A percentile compares a stretch with the other conserved stretches of the same genome.
These are phyloP conservation scores for Chrysocyon brachyurus DNA, from an alignment of 2,797 vertebrate species.

Conservation along the genomic window DNA sequence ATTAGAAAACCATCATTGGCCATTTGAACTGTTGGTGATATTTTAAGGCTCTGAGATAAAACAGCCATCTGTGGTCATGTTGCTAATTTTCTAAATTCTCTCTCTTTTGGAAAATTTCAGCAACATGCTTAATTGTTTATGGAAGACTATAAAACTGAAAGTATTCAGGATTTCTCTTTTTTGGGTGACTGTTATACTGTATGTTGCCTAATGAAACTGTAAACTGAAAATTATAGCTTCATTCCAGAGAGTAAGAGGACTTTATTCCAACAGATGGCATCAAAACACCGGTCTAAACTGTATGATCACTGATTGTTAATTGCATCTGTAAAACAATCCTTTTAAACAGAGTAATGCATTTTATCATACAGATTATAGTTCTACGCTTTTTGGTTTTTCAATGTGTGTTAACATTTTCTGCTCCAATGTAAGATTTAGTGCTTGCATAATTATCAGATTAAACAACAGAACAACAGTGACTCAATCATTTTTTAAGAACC, in stretches of 20 bases:
- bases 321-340: conserved; percentile 92
- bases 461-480: conserved; percentile 89
- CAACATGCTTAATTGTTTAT: conserved; percentile 81
- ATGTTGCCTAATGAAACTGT: conserved; percentile 90
- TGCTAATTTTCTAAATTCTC: conserved; percentile 69
- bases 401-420: conserved; percentile 91
- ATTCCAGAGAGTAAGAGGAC: conserved; percentile 89
- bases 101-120: conserved; percentile 74
- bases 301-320: conserved; percentile 92
- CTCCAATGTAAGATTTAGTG: conserved; percentile 89
- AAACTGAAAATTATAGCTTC: conserved; percentile 92
- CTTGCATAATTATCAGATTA: conserved; percentile 91
- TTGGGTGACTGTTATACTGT: conserved; percentile 85
- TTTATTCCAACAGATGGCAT: conserved; percentile 96
- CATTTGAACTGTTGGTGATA: conserved; percentile 51
- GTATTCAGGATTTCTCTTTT: conserved; percentile 85
- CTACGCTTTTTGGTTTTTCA: conserved; percentile 88
- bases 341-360: conserved; percentile 92
- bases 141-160: conserved; percentile 80
- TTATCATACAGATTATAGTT: conserved; percentile 92
- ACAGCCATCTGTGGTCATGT: conserved; percentile 48
- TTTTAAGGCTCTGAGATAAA: conserved; percentile 67
- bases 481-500: conserved; percentile 84
- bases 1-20: conserved; percentile 66
- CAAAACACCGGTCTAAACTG: conserved; percentile 93